Evolutionary conservation across 2,888 invertebrate species (phyloP).

Genomic region (Alloplasta piceator): DNA sequence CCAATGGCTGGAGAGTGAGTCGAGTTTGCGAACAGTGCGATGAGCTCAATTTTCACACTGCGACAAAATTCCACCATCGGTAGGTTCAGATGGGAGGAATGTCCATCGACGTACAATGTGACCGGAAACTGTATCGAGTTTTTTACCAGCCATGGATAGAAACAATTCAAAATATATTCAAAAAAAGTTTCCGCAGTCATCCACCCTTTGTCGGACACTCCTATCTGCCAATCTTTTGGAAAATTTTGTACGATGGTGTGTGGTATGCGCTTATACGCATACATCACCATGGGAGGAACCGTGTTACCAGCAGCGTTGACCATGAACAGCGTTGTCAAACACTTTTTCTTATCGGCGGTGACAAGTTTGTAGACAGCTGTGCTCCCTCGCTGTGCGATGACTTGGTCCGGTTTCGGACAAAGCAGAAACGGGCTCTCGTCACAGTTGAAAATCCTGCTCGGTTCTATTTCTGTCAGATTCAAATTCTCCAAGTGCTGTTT

Average conservation of each 20-base stretch:
- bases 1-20: conserved; percentile 79
- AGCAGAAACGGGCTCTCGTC: conserved; percentile 71
- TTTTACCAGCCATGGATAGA: conserved; percentile 76
- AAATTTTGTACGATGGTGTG: background rate
- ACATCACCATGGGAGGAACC: conserved; percentile 64
- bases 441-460: conserved; percentile 70
- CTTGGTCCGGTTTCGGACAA: conserved; percentile 69
- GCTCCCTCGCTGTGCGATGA: conserved; percentile 63
- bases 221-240: conserved; percentile 29
- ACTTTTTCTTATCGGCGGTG: conserved; percentile 62
- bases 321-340: conserved; percentile 61
- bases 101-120: conserved; percentile 79
- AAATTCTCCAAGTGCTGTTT: conserved; percentile 25
- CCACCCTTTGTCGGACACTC: conserved; percentile 74
- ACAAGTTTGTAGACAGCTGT: conserved; percentile 69
- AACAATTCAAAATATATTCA: conserved; percentile 77
- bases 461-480: conserved; percentile 56
- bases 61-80: conserved; percentile 77
- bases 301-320: conserved; percentile 55
- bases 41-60: conserved; percentile 74
- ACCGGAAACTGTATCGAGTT: conserved; percentile 74
- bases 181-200: conserved; percentile 79
- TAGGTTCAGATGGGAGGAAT: conserved; percentile 77
- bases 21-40: conserved; percentile 76
- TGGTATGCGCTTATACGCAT: conserved; percentile 42